phyloP scores from a whole-genome alignment of 2,113 vertebrate species.

The Oostethus manadensis region DNA sequence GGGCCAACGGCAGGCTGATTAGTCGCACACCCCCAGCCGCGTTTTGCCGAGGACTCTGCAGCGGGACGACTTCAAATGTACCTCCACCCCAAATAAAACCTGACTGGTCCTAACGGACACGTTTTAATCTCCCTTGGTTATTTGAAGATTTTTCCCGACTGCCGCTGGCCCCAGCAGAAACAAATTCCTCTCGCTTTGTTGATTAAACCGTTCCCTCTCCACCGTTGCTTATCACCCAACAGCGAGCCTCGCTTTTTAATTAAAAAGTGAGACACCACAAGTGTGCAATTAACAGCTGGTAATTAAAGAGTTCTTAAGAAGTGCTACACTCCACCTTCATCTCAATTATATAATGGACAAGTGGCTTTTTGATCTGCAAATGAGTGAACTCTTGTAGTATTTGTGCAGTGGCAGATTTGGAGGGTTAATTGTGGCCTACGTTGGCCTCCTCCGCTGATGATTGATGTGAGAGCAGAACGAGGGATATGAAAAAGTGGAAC shows the following conservation, averaged over 20 bases:
- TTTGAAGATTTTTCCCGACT: conserved; percentile 98
- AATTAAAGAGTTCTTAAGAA: conserved; percentile 98
- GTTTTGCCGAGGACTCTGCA: conserved; percentile 79
- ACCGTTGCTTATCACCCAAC: conserved; percentile 93
- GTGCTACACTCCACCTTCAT: conserved; percentile 93
- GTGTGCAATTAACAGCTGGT: conserved; percentile 99
- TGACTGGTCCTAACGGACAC: conserved; percentile 95
- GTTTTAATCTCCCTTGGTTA: conserved; percentile 98
- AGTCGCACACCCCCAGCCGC: conserved; percentile 83
- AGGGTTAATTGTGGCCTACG: conserved; percentile 94
- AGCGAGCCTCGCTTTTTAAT: conserved; percentile 99
- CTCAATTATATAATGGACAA: conserved; percentile 99
- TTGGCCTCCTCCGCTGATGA: conserved; percentile 83
- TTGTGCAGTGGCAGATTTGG: conserved; percentile 97
- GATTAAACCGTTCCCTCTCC: conserved; percentile 92
- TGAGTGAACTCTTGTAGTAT: conserved; percentile 98
- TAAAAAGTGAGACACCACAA: conserved; percentile 99
- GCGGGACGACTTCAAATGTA: conserved; percentile 94
- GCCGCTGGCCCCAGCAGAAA: conserved; percentile 89
- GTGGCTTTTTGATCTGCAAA: conserved; percentile 99
- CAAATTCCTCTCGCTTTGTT: conserved; percentile 97
- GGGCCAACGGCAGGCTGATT: conserved; percentile 87
- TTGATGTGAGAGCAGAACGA: conserved; percentile 83
- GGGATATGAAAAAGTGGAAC: conserved; percentile 77
- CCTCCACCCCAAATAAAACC: conserved; percentile 94